Conservation (phyloP, 2,888 invertebrate genomes). For the Drosophila kambysellisi region DNA sequence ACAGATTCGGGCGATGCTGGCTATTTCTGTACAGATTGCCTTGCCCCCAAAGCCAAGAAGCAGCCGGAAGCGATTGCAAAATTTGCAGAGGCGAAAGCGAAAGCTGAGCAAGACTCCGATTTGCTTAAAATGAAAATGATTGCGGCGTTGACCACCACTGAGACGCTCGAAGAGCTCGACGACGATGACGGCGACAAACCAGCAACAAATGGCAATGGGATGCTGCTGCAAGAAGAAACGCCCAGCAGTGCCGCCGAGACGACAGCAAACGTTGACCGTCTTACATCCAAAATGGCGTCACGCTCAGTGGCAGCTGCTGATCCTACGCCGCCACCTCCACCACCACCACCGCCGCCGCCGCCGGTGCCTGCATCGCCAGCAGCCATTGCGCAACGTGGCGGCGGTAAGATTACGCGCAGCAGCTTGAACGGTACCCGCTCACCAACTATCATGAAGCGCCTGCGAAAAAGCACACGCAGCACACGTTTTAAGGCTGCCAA, state of each 20-base stretch:
- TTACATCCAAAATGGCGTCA: constrained; percentile 9
- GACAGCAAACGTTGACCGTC: constrained; percentile 1
- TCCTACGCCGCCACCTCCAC: background rate
- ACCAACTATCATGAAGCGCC: constrained; percentile 63
- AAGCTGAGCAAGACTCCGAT: constrained; percentile 1
- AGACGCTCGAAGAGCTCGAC: constrained; percentile 42
- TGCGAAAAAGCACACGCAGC: constrained; percentile 67
- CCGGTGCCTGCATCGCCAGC: background rate
- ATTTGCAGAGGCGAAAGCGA: constrained; percentile 5
- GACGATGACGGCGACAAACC: constrained; percentile 28
- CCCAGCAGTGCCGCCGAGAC: background rate
- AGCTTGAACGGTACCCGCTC: constrained; percentile 61
- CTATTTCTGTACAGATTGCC: constrained; percentile 23
- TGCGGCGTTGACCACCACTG: constrained; percentile 59
- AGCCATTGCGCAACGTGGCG: constrained; percentile 9
- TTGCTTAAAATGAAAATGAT: constrained; percentile 47
- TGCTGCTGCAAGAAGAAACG: background rate
- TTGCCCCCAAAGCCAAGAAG: constrained; percentile 1
- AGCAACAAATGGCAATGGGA: constrained; percentile 6
- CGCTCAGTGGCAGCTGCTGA: background rate
- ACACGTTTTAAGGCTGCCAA: constrained; percentile 62
- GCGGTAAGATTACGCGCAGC: constrained; percentile 59
- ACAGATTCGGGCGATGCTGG: constrained; percentile 1
- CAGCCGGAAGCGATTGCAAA: background rate
- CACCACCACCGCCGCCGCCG: background rate